Base-by-base conservation (phyloP, 2,888 invertebrate species). In the Seira musarum region DNA sequence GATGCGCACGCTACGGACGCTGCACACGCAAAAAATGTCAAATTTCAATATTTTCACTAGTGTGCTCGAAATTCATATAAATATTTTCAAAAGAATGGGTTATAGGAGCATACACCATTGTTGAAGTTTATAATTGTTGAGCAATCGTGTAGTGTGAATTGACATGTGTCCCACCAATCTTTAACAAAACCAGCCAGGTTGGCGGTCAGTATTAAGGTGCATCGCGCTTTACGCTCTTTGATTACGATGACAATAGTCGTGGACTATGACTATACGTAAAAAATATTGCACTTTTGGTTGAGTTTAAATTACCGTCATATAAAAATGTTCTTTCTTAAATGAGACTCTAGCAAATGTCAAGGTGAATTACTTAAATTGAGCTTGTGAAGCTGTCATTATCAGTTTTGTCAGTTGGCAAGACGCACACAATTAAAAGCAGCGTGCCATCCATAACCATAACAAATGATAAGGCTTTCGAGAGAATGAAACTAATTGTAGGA, bases 21-120 rank as follows among this genome's bases (percentile, higher is more conserved):
- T 70, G 60, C 60, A 25, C 78, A 67, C 71, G 78, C 72, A 71
- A 61, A 15, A n/a, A 49, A 49, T 69, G 65, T 65, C 22, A 69
- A 70, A 77, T 76, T 76, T 49, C 69, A 30, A 64, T 30, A 8
- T 30, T 30, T 30, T 30, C 30, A 5, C 15, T 13, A 15, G 13
- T 49, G 13, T 8, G 49, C 3, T 49, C 15, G 15, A 5, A 30
- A 49, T 49, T 49, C 49, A 49, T n/a, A 13, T 49, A 13, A 49
- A 49, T 13, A 13, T 49, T 49, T 49, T 49, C 15, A 8, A 2
- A 30, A 30, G 2, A 5, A 30, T 30, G 30, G 30, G 3, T n/a
- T 3, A 13, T 49, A 49, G 17, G 2, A 13, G 3, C 13, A 49
- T 49, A 49, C 49, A 13, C 49, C 3, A 13, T 49, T n/a, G 15